A percentile compares a stretch with the other conserved stretches of the same genome.
Conservation (phyloP, 2,888 invertebrate genomes). For the Agonopterix alstromeriana region DNA sequence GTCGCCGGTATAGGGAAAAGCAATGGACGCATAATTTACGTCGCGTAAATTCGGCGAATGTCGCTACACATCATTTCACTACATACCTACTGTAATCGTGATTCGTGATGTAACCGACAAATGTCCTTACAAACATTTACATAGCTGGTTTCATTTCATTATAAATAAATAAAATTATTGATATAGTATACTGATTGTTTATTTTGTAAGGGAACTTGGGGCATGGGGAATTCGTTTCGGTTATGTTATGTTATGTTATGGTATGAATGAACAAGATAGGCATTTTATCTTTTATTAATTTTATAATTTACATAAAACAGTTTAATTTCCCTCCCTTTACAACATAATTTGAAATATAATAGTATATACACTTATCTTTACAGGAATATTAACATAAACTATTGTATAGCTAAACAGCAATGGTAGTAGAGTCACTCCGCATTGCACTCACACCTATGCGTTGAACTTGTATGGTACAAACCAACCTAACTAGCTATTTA, state of each 20-base stretch:
- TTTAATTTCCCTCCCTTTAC: slow-evolving; percentile 41
- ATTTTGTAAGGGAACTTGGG: not conserved
- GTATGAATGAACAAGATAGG: slow-evolving; percentile 2
- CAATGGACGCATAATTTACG: no score
- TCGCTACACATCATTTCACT: no score
- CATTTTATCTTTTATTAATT: slow-evolving; percentile 39
- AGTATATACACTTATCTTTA: slow-evolving; percentile 54
- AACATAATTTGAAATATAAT: slow-evolving; percentile 36
- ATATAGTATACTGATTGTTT: not conserved
- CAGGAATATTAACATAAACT: slow-evolving; percentile 49
- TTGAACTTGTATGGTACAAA: no score
- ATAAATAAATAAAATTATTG: not conserved
- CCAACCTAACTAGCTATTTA: no score
- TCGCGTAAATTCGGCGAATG: no score
- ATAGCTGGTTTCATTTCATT: not conserved
- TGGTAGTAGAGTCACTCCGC: no score
- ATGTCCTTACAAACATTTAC: not conserved
- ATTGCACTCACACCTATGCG: no score
- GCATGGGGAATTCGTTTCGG: not conserved
- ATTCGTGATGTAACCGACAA: no score
- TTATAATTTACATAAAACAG: slow-evolving; percentile 57
- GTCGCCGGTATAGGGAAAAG: no score
- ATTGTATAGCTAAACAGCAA: not conserved
- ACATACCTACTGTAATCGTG: not conserved
- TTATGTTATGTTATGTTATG: no score